Evolutionary conservation across 2,888 invertebrate species (phyloP).

Genomic region (Eupithecia dodoneata): DNA sequence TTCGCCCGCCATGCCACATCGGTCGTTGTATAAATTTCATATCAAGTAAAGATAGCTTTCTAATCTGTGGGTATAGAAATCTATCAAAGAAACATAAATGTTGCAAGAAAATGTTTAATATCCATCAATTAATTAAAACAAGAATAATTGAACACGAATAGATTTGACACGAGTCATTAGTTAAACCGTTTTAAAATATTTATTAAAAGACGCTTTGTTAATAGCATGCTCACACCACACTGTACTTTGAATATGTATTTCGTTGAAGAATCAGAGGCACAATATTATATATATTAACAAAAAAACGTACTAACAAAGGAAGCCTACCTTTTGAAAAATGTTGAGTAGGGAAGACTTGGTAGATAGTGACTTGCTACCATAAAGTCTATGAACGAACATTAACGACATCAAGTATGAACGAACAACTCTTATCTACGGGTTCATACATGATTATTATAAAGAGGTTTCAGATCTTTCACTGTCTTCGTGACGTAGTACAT

Average conservation of each 20-base stretch:
- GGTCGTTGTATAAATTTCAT: not conserved
- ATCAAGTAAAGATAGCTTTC: not conserved
- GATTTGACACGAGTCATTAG: slow-evolving; percentile 51
- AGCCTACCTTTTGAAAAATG: not conserved
- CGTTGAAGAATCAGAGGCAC: slow-evolving; percentile 49
- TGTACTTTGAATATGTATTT: slow-evolving; percentile 69
- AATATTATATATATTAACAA: not conserved
- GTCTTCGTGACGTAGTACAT: too few relatives aligned
- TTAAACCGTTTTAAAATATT: slow-evolving; percentile 54
- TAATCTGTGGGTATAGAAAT: not conserved
- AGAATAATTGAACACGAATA: slow-evolving; percentile 41
- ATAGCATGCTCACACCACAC: slow-evolving; percentile 55
- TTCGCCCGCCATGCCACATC: too few relatives aligned
- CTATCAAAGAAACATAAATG: not conserved
- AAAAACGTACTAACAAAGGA: not conserved
- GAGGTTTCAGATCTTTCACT: not conserved
- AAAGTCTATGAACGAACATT: not conserved
- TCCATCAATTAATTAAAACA: slow-evolving; percentile 39
- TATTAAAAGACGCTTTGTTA: slow-evolving; percentile 62
- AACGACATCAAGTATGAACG: not conserved
- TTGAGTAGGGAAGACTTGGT: not conserved
- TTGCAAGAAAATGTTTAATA: slow-evolving; percentile 25
- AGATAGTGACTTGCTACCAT: not conserved
- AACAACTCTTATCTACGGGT: not conserved
- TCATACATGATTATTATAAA: not conserved